Percentiles rank a stretch among this genome's conserved stretches.
phyloP scores from a whole-genome alignment of 2,797 vertebrate genomes.

The Halcyon leucocephala region DNA sequence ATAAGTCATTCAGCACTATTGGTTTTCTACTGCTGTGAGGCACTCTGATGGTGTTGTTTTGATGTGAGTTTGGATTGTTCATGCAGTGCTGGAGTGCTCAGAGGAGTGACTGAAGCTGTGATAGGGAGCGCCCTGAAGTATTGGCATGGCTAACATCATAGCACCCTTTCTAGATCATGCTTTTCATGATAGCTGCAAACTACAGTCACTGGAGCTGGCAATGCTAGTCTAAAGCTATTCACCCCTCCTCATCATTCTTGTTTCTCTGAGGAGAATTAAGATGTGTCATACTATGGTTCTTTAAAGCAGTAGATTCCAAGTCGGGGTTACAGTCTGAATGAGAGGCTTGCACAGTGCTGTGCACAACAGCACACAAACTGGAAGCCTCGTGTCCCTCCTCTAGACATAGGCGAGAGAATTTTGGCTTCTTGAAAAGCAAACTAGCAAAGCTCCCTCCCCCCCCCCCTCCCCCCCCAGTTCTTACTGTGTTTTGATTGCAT shows the following conservation, averaged over 20 bases:
- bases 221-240: background rate
- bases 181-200: background rate
- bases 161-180: background rate
- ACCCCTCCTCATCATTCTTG: background rate
- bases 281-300: background rate
- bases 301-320: background rate
- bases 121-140: background rate
- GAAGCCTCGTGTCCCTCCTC: background rate
- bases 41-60: conserved; percentile 1
- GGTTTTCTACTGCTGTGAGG: conserved; percentile 11
- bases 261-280: background rate
- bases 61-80: conserved; percentile 9
- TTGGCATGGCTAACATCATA: background rate
- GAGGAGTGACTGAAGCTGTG: background rate
- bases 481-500: background rate
- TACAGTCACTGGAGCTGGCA: background rate
- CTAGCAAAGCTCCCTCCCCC: fast-evolving
- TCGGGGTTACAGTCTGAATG: background rate
- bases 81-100: background rate
- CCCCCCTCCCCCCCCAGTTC: fast-evolving
- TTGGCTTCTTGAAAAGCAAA: background rate
- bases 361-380: fast-evolving
- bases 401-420: background rate
- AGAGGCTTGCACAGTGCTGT: background rate
- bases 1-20: background rate